Conservation (phyloP, 2,888 invertebrate species). For the Oligia fasciuncula region DNA sequence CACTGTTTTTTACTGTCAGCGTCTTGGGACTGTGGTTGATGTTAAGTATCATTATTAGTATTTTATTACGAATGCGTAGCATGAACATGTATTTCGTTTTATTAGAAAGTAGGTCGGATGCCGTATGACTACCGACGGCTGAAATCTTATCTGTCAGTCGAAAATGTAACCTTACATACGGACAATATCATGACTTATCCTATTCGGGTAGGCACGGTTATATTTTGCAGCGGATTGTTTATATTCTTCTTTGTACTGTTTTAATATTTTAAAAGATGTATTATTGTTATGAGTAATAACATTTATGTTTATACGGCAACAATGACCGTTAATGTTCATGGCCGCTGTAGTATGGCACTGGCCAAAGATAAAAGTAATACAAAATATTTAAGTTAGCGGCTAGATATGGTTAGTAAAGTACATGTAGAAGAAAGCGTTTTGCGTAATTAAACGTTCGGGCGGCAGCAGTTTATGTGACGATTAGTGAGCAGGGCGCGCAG, state of each 20-base stretch:
- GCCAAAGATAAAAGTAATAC: conserved; percentile 21
- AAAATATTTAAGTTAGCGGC: conserved; percentile 41
- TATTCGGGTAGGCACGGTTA: conserved; percentile 7
- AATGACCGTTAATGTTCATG: neutral
- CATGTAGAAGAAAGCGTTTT: conserved; percentile 81
- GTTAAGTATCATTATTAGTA: conserved; percentile 66
- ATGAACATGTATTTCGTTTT: conserved; percentile 61
- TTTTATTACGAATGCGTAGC: conserved; percentile 62
- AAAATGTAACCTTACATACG: conserved; percentile 41
- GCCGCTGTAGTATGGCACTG: neutral
- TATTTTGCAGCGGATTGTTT: neutral
- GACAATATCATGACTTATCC: conserved; percentile 32
- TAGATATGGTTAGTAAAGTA: conserved; percentile 62
- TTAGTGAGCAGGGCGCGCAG: conserved; percentile 88
- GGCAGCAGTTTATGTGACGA: conserved; percentile 88
- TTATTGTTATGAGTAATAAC: neutral
- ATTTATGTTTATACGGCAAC: neutral
- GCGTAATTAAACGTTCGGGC: conserved; percentile 87
- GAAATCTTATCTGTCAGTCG: conserved; percentile 50
- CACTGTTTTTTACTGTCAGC: conserved; percentile 63
- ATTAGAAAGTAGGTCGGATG: conserved; percentile 60
- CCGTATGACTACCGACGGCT: conserved; percentile 47
- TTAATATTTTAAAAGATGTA: neutral
- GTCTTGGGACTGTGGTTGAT: conserved; percentile 63
- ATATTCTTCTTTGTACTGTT: neutral